phyloP scores from a whole-genome alignment of 1,140 invertebrate species.

The Pseudomyrmex pallidus region DNA sequence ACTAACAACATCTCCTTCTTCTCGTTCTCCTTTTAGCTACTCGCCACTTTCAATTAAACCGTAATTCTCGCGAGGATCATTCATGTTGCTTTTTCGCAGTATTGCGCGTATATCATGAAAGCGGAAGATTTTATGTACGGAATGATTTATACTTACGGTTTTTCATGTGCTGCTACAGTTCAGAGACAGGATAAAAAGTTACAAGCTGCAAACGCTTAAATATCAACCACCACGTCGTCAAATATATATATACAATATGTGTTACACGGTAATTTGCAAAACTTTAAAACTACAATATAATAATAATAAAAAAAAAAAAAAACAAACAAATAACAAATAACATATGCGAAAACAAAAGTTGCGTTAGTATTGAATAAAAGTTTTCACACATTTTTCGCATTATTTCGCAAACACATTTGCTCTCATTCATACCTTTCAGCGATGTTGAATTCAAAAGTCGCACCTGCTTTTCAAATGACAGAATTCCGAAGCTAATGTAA shows the following conservation, averaged over 20 bases:
- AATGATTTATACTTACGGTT: background rate
- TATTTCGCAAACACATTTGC: background rate
- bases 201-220: background rate
- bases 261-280: no score
- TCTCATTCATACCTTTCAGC: background rate
- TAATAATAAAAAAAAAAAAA: no score
- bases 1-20: background rate
- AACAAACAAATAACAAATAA: background rate
- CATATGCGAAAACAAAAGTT: background rate
- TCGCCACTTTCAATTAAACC: constrained; percentile 38
- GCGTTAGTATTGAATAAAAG: no score
- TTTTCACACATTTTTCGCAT: no score
- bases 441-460: background rate
- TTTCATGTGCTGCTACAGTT: background rate
- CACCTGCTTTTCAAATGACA: background rate
- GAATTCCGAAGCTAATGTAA: constrained; percentile 4
- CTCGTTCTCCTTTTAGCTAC: background rate
- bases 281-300: no score
- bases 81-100: constrained; percentile 22
- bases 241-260: background rate
- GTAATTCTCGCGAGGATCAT: background rate
- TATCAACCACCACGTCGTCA: background rate
- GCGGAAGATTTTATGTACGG: background rate
- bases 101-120: background rate
- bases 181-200: background rate